Evolutionary conservation across 2,797 vertebrate species (phyloP).

Genomic region (Vipera latastei): DNA sequence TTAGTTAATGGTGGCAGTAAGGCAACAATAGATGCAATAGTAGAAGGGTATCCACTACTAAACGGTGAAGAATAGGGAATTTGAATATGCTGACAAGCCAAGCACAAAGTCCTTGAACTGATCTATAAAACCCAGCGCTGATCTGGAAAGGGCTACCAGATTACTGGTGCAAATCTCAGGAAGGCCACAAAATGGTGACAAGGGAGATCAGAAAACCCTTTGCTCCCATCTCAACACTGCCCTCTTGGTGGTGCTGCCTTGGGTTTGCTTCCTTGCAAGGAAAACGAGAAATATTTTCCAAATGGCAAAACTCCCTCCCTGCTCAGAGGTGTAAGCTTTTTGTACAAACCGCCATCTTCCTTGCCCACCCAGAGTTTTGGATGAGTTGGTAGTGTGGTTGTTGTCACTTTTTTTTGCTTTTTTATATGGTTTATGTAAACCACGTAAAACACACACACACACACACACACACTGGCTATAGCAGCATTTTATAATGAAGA

Average conservation of each 20-base stretch:
- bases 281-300: not conserved
- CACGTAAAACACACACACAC: no score
- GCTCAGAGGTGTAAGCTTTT: not conserved
- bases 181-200: not conserved
- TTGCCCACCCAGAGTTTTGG: not conserved
- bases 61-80: no score
- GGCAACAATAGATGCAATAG: not conserved
- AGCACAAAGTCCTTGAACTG: no score
- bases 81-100: no score
- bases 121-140: no score
- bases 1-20: not conserved
- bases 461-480: not conserved
- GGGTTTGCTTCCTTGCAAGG: not conserved
- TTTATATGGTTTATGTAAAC: not conserved
- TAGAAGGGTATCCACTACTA: not conserved
- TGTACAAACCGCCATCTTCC: not conserved
- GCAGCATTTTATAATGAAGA: not conserved
- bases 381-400: not conserved
- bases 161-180: not conserved
- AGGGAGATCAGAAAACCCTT: not conserved
- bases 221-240: not conserved
- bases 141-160: no score
- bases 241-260: not conserved
- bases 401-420: not conserved
- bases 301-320: not conserved